phyloP scores from a whole-genome alignment of 2,797 vertebrate genomes.

The Pangasius djambal region DNA sequence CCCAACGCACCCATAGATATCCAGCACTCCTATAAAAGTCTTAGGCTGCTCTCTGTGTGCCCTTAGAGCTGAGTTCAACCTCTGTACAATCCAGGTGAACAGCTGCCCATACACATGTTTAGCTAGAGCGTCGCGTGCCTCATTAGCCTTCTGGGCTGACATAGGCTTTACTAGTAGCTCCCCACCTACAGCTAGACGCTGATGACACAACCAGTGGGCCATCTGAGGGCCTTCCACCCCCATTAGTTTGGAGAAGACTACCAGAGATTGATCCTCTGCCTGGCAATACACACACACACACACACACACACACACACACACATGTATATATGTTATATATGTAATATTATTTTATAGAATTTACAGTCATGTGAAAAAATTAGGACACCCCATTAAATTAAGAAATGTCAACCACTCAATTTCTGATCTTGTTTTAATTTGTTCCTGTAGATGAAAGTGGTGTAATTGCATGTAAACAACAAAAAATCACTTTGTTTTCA shows the following conservation, averaged over 20 bases:
- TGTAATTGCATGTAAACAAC: no score
- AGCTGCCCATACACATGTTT: conserved; percentile 79
- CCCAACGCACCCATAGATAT: conserved; percentile 77
- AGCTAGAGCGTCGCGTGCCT: conserved; percentile 76
- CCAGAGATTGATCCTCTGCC: conserved; percentile 70
- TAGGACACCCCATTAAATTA: no score
- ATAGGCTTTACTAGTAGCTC: conserved; percentile 79
- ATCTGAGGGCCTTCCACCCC: conserved; percentile 75
- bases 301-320: neutral
- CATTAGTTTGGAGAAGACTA: conserved; percentile 74
- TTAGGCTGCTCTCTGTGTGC: conserved; percentile 59
- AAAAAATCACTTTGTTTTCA: no score
- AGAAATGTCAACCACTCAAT: no score
- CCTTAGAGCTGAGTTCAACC: conserved; percentile 75
- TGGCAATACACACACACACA: conserved; percentile 55
- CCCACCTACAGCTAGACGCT: conserved; percentile 73
- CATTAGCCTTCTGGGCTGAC: conserved; percentile 71
- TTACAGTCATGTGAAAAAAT: no score
- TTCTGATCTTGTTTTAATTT: no score
- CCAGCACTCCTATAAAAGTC: conserved; percentile 79
- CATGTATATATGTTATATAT: neutral
- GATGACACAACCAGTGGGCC: conserved; percentile 81
- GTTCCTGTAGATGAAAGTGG: no score
- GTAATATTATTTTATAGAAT: no score
- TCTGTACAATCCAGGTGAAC: conserved; percentile 78